Evolutionary conservation across 2,888 invertebrate genomes (phyloP), one percentile per base, ranked within the genome.

Genomic region (Leptinotarsa tumamoca): DNA sequence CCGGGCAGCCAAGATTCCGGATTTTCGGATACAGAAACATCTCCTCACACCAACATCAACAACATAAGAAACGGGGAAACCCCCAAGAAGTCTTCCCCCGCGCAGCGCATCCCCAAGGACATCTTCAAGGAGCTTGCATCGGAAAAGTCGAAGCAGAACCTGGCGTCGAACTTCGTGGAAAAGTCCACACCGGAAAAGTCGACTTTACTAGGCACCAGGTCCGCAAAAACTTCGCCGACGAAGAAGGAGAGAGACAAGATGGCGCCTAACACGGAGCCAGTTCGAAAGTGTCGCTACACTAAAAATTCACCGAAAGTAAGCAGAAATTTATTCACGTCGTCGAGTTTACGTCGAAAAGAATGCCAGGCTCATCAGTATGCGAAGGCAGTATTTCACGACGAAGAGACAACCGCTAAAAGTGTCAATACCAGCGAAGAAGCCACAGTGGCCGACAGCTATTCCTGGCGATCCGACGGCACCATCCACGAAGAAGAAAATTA

Each of bases 11-110:
- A 94, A 87, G 81, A 81, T 68, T 95, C 95, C 0, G 95, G 95
- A 1, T 95, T 95, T 87, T 95, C 95, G 0, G 95, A 95, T 84
- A 94, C 94, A 0, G 95, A 94, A 83, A 91, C 91, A 81, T 92
- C 93, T 1, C 91, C 91, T n/a, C 90, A 90, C 58, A 89, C 61
- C 72, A 67, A 56, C 66, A 69, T 63, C 10, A 63, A 71, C 83
- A 89, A 90, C 80, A 82, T 90, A 67, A 90, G 79, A 54, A 52
- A 68, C 63, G 58, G 58, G 14, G 73, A 63, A 17, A 76, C 82
- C 43, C 73, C 81, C 10, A 74, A 73, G 72, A 75, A 78, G 50
- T 67, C 73, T 66, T 23, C 80, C 14, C 54, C 78, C 15, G 67
- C 78, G n/a, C 75, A 76, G 54, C 71, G 76, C 10, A 78, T 85